Evolutionary conservation across 2,888 invertebrate genomes (phyloP), one percentile per base, ranked within the genome.

Genomic region (Ichneumoninae sp.): DNA sequence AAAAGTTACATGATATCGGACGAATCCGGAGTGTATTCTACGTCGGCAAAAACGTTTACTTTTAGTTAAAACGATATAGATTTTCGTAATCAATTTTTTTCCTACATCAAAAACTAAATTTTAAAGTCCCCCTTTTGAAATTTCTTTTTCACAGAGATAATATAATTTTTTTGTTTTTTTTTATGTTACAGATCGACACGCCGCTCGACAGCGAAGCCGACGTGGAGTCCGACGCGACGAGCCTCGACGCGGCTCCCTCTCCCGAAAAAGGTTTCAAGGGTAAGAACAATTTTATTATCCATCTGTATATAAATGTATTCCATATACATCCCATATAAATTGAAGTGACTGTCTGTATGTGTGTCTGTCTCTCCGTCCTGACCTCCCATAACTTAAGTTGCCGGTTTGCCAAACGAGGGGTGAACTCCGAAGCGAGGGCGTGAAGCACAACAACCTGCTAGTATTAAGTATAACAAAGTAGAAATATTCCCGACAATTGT

Each of bases 251-350:
- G n/a, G 83, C 90, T 16, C 88, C 89, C 16, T 92, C 91, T 6
- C 93, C 93, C 62, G 93, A 93, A 84, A 93, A 93, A 87, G 93
- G 93, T 65, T 93, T 93, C 86, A 93, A 93, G 89, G 93, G 93
- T 93, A 86, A 90, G 91, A 54, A n/a, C 10, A 88, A 54, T 70
- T 76, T 78, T 69, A 50, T 72, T 69, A 40, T 40, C 40, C 40
- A 40, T 40, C 40, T 40, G 0, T 40, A 40, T 10, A 40, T 10
- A 40, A 40, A 40, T 40, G 40, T 40, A 40, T 40, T 2, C 40
- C 8, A 40, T 40, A 40, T 40, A 10, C 3, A 40, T 40, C 10
- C 40, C 7, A 47, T 47, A 47, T 47, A 47, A 47, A 47, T 47
- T 47, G 44, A 16, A 47, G 44, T 47, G 44, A 47, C 13, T 47